Conservation (phyloP, 1,140 invertebrate species). For the Lucilia cuprina region DNA sequence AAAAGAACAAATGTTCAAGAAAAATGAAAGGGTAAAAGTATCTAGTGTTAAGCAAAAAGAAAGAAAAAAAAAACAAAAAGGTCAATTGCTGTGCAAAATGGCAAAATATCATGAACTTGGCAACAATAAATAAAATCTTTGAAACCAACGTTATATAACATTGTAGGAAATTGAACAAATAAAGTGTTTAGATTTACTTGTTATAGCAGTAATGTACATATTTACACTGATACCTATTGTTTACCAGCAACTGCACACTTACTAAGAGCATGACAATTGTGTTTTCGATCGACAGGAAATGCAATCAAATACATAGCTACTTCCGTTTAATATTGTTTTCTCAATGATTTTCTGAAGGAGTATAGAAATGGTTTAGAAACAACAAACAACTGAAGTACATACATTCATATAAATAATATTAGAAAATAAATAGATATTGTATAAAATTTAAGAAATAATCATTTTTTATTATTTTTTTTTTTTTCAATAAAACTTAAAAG, state of each 20-base stretch:
- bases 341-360: background rate
- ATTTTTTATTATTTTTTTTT: too few species aligned
- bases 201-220: background rate
- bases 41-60: background rate
- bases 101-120: slow-evolving; percentile 29
- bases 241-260: background rate
- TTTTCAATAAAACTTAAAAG: too few species aligned
- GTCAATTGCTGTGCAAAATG: slow-evolving; percentile 19
- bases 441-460: too few species aligned
- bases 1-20: background rate
- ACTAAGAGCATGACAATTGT: background rate
- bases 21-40: background rate
- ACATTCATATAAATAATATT: too few species aligned
- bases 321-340: slow-evolving; percentile 26
- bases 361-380: too few species aligned
- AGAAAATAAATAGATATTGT: too few species aligned
- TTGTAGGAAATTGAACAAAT: slow-evolving; percentile 17
- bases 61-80: too few species aligned
- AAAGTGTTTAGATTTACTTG: background rate
- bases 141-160: slow-evolving; percentile 5
- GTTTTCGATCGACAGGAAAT: slow-evolving; percentile 28
- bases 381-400: too few species aligned
- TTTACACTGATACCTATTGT: background rate
- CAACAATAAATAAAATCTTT: slow-evolving; percentile 9
- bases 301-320: slow-evolving; percentile 28